phyloP scores from a whole-genome alignment of 2,113 vertebrate genomes.

The Quiscalus mexicanus region DNA sequence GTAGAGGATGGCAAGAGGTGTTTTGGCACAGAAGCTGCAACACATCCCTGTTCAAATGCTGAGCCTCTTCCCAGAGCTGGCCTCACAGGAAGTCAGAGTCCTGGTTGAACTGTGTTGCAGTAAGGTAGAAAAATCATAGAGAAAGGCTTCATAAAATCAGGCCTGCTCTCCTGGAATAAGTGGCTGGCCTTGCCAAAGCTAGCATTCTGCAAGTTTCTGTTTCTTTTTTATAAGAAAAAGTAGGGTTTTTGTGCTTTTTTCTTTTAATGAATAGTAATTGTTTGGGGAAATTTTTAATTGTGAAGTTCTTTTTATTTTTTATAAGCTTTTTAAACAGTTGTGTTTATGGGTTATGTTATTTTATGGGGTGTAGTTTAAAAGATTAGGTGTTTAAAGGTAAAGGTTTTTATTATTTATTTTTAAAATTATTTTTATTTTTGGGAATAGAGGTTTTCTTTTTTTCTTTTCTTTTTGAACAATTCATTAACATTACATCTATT shows the following conservation, averaged over 20 bases:
- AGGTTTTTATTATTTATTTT: background rate
- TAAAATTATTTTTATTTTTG: background rate
- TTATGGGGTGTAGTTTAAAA: background rate
- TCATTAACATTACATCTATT: background rate
- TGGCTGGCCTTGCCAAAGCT: background rate
- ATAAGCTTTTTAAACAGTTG: background rate
- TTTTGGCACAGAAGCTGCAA: background rate
- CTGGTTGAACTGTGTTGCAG: background rate
- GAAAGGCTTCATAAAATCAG: background rate
- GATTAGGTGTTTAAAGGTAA: background rate
- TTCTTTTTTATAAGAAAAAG: background rate
- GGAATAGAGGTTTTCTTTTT: background rate
- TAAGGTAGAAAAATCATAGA: background rate
- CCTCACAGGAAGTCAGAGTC: background rate
- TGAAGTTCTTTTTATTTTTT: background rate
- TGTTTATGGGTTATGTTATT: background rate
- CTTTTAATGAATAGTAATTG: background rate
- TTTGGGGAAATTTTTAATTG: background rate
- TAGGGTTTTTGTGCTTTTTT: background rate
- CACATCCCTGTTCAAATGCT: rapidly evolving
- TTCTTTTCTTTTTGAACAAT: background rate
- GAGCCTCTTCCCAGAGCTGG: background rate
- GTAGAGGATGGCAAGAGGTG: background rate
- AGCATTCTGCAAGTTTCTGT: background rate
- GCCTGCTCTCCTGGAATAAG: background rate